A percentile compares a stretch with the other conserved stretches of the same genome.
phyloP scores from a whole-genome alignment of 1,140 invertebrate species.

The Xylocopa sonorina region DNA sequence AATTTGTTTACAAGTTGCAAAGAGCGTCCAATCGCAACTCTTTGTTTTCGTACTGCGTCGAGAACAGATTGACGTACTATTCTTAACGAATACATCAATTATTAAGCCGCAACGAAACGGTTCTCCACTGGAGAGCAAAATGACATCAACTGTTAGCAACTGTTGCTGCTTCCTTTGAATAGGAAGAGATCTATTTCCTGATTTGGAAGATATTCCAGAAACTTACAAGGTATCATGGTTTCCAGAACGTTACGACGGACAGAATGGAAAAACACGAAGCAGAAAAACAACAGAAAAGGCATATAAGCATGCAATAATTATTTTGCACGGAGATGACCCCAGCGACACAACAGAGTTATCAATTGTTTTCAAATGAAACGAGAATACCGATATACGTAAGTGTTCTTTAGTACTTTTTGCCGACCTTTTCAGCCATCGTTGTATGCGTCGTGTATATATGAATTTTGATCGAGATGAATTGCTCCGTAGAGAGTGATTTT shows the following conservation, averaged over 20 bases:
- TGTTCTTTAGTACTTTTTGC: slow-evolving; percentile 64
- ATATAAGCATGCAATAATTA: slow-evolving; percentile 42
- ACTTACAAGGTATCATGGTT: too few relatives aligned
- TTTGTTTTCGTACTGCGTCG: slow-evolving; percentile 9
- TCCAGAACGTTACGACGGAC: background rate
- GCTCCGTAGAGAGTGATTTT: slow-evolving; percentile 25
- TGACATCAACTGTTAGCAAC: too few relatives aligned
- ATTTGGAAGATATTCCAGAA: background rate
- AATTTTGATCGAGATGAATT: slow-evolving; percentile 6
- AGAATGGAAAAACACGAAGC: slow-evolving; percentile 50
- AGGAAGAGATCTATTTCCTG: background rate
- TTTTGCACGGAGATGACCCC: slow-evolving; percentile 65
- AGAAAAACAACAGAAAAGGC: slow-evolving; percentile 12
- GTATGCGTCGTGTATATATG: background rate
- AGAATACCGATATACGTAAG: slow-evolving; percentile 58
- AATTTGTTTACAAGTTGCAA: slow-evolving; percentile 25
- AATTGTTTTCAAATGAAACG: slow-evolving; percentile 69
- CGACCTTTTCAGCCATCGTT: slow-evolving; percentile 11
- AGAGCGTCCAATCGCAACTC: slow-evolving; percentile 15
- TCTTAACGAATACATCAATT: slow-evolving; percentile 1
- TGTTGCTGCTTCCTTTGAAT: background rate
- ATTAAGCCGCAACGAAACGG: slow-evolving; percentile 21
- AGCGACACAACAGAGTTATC: slow-evolving; percentile 59
- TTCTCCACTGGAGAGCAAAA: too few relatives aligned
- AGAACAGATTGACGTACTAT: background rate